phyloP scores from a whole-genome alignment of 2,797 vertebrate genomes.

The Phataginus tricuspis region DNA sequence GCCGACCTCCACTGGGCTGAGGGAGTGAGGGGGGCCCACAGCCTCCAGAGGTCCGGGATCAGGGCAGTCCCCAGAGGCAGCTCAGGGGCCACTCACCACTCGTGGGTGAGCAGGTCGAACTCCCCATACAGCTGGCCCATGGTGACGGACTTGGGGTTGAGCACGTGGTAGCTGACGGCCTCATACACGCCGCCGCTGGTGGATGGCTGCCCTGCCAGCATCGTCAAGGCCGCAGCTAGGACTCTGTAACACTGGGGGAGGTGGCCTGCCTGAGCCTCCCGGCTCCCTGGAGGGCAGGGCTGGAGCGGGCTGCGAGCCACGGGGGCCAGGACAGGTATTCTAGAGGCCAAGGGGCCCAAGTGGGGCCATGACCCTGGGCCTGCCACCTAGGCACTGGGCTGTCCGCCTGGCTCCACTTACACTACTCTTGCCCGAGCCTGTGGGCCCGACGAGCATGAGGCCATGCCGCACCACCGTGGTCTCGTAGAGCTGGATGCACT shows the following conservation, averaged over 20 bases:
- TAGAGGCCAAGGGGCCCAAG: not conserved
- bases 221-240: slow-evolving; percentile 91
- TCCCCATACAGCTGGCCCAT: slow-evolving; percentile 98
- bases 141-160: slow-evolving; percentile 97
- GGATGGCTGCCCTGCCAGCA: slow-evolving; percentile 91
- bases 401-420: slow-evolving; percentile 81
- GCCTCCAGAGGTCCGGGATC: slow-evolving; percentile 44
- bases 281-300: not conserved
- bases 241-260: slow-evolving; percentile 92
- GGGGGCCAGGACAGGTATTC: slow-evolving; percentile 33
- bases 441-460: slow-evolving; percentile 94
- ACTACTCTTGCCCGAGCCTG: slow-evolving; percentile 95
- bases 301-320: not conserved
- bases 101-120: slow-evolving; percentile 94
- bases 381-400: not conserved
- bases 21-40: not conserved
- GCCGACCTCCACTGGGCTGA: slow-evolving; percentile 27
- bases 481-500: slow-evolving; percentile 96
- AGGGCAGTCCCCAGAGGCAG: not conserved
- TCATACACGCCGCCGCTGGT: slow-evolving; percentile 92
- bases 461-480: slow-evolving; percentile 94
- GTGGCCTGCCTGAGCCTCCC: not conserved
- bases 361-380: not conserved
- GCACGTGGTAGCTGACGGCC: slow-evolving; percentile 89
- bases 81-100: slow-evolving; percentile 90